Evolutionary conservation across 1,140 invertebrate genomes (phyloP).

Genomic region (Megathymus violae): DNA sequence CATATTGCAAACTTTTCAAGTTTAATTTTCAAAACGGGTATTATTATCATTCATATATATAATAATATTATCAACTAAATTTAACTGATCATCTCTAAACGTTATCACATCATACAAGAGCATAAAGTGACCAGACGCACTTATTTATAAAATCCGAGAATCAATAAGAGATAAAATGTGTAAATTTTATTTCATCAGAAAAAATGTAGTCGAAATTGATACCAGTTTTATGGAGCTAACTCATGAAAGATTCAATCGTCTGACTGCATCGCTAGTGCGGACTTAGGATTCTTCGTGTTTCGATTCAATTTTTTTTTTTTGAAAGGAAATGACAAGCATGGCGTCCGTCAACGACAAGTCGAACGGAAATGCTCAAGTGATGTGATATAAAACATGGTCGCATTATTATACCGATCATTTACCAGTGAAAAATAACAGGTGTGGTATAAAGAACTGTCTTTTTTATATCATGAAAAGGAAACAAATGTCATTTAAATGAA

Average conservation of each 20-base stretch:
- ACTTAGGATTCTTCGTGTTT: slow-evolving; percentile 17
- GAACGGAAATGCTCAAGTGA: neutral
- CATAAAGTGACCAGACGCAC: slow-evolving; percentile 40
- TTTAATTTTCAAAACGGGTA: too few relatives aligned
- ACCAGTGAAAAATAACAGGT: neutral
- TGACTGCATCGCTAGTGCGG: slow-evolving; percentile 52
- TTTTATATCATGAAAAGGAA: too few relatives aligned
- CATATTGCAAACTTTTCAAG: too few relatives aligned
- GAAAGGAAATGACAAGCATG: slow-evolving; percentile 14
- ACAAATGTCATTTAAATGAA: neutral
- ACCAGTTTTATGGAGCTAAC: slow-evolving; percentile 53
- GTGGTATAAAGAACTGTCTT: too few relatives aligned
- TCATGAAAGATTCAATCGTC: slow-evolving; percentile 57
- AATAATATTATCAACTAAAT: too few relatives aligned
- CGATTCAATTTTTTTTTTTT: slow-evolving; percentile 2
- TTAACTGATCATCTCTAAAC: neutral
- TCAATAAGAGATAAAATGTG: slow-evolving; percentile 48
- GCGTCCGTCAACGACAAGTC: slow-evolving; percentile 3
- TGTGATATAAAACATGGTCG: neutral
- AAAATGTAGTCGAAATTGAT: slow-evolving; percentile 43
- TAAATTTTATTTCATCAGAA: slow-evolving; percentile 50
- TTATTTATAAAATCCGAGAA: slow-evolving; percentile 50
- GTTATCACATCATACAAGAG: neutral
- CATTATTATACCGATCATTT: neutral
- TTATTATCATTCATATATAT: too few relatives aligned